Conservation (phyloP, 2,797 vertebrate genomes). For the Enteromius paludinosus region DNA sequence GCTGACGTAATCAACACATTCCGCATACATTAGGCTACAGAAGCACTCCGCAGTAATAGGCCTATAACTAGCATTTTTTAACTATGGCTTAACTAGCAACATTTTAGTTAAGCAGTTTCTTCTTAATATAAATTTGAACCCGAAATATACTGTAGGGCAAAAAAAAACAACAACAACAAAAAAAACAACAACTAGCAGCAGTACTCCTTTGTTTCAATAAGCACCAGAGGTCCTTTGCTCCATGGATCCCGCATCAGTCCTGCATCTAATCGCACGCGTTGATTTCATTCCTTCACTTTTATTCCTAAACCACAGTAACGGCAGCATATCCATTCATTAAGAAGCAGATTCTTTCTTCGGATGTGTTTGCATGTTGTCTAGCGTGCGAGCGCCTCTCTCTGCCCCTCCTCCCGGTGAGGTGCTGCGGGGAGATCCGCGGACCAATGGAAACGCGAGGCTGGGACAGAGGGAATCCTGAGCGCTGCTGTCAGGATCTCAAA, state of each 20-base stretch:
- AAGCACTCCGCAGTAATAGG: not conserved
- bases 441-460: slow-evolving; percentile 74
- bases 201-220: slow-evolving; percentile 2
- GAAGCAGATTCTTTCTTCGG: not conserved
- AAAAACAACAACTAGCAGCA: not conserved
- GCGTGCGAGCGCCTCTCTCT: slow-evolving; percentile 30
- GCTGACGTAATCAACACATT: not conserved
- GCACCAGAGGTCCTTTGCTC: not conserved
- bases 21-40: not conserved
- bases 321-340: slow-evolving; percentile 3
- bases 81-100: too few species aligned
- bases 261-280: too few species aligned
- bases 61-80: not conserved
- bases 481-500: slow-evolving; percentile 48
- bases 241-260: not conserved
- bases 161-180: not conserved
- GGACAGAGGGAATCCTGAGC: slow-evolving; percentile 69
- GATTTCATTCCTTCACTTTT: not conserved
- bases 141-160: not conserved
- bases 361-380: slow-evolving; percentile 18
- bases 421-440: slow-evolving; percentile 64
- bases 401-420: slow-evolving; percentile 69
- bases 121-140: not conserved
- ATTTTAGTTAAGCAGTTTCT: not conserved
- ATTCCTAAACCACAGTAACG: not conserved